phyloP scores from a whole-genome alignment of 1,140 invertebrate species.

The Chrysomallon squamiferum region DNA sequence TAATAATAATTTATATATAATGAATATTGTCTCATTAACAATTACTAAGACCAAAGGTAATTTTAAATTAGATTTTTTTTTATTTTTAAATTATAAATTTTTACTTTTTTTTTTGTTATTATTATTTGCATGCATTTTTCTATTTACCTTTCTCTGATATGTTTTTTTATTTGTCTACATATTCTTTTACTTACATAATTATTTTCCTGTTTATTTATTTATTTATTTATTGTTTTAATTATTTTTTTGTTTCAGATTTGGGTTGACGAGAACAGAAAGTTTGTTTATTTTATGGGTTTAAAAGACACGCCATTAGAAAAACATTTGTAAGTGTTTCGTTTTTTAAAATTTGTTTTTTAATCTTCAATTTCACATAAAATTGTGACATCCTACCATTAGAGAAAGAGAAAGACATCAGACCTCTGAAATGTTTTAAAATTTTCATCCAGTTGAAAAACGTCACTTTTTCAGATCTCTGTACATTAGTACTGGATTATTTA shows the following conservation, averaged over 20 bases:
- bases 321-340: slow-evolving; percentile 65
- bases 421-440: too few relatives aligned
- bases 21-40: background rate
- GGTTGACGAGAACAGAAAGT: slow-evolving; percentile 60
- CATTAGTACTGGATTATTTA: too few relatives aligned
- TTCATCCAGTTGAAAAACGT: too few relatives aligned
- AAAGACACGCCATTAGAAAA: slow-evolving; percentile 65
- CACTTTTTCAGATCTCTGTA: too few relatives aligned
- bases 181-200: too few relatives aligned
- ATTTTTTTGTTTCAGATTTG: slow-evolving; percentile 54
- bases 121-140: background rate
- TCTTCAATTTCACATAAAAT: too few relatives aligned
- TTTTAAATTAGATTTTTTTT: background rate
- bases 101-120: slow-evolving; percentile 9
- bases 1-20: background rate
- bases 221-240: background rate
- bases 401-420: too few relatives aligned
- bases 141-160: too few relatives aligned
- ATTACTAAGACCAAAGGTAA: background rate
- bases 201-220: too few relatives aligned
- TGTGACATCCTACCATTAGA: too few relatives aligned
- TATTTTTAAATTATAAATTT: background rate
- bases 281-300: slow-evolving; percentile 66
- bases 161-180: too few relatives aligned
- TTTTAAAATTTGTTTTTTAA: too few relatives aligned